Evolutionary conservation across 1,140 invertebrate species (phyloP).

Genomic region (Caligus rogercresseyi): DNA sequence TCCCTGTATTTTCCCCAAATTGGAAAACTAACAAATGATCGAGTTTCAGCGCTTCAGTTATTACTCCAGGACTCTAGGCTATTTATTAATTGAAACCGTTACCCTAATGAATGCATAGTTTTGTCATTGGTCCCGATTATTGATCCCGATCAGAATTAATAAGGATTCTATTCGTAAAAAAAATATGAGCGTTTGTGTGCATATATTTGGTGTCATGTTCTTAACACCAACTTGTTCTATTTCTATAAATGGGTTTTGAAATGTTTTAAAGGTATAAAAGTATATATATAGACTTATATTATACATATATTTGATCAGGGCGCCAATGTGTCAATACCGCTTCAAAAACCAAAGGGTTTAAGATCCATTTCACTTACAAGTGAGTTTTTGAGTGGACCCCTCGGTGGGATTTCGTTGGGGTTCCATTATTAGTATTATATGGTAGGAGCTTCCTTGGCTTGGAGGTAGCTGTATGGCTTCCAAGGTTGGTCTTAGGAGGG

Average conservation of each 20-base stretch:
- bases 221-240: neutral
- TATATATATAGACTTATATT: neutral
- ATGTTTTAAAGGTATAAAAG: neutral
- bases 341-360: neutral
- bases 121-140: too few species aligned
- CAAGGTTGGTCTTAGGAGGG: neutral
- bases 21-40: too few species aligned
- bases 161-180: too few species aligned
- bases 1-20: too few species aligned
- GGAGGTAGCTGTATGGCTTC: neutral
- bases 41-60: too few species aligned
- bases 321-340: neutral
- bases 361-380: neutral
- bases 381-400: neutral
- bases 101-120: too few species aligned
- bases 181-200: too few species aligned
- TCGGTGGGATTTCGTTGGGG: neutral
- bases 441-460: neutral
- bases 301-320: neutral
- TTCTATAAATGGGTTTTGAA: neutral
- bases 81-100: too few species aligned
- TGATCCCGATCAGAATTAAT: too few species aligned
- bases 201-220: neutral
- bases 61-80: too few species aligned
- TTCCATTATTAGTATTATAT: neutral